Evolutionary conservation across 23 tunicate genomes (phyloP), one percentile per base, ranked within the genome.

Genomic region (Aplidium turbinatum): DNA sequence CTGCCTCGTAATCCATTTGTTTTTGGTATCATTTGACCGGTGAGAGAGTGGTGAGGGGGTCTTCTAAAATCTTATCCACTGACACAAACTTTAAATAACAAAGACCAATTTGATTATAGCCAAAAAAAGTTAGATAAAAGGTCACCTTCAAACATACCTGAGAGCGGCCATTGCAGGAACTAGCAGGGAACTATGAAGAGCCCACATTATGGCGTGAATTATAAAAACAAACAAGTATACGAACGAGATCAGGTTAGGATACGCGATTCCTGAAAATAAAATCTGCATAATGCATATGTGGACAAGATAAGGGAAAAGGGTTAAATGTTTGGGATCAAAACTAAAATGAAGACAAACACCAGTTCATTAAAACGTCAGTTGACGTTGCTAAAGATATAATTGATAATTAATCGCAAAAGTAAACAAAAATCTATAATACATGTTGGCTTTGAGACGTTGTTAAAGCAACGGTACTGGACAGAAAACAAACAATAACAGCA

Each of bases 191-290:
- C 32, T 73, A 33, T 88, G 82, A 39, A 78, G 73, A 1, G 99
- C 77, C 89, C 93, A 94, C 24, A 77, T 18, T 19, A 83, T 71
- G 46, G 78, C 47, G 0, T 87, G 70, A 34, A 58, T 21, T 11
- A 87, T 52, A 51, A 94, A 94, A 26, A 63, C 50, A n/a, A 87
- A 29, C 18, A 94, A 76, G 72, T 87, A 94, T 3, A 83, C 31
- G 18, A 62, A 60, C 11, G 99, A 94, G 35, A 94, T 50, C 2
- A 81, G 38, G 30, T 83, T 80, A 40, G 98, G 98, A 62, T 63
- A 64, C 11, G 89, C 94, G 31, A 93, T 86, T 18, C 98, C 98
- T 79, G 80, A 30, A 55, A 72, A 75, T 20, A 52, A 71, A 30
- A 67, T 26, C 24, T n/a, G 22, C 6, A 18, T 26, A 7, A 3